Conservation (phyloP, 2,888 invertebrate genomes). For the Meiosimyza platycephala region DNA sequence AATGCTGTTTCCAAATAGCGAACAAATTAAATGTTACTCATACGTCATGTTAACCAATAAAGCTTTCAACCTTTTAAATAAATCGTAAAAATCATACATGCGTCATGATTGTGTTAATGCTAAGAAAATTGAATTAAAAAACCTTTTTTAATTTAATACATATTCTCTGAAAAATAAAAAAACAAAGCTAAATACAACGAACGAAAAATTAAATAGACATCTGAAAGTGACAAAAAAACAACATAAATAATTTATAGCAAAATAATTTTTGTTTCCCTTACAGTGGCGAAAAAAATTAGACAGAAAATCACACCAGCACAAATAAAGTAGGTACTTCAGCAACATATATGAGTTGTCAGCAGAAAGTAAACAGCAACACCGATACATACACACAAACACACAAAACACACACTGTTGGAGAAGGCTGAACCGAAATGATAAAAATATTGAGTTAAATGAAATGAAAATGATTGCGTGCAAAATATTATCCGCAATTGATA, state of each 20-base stretch:
- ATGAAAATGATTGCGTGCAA: constrained; percentile 38
- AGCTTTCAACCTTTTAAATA: too few species aligned
- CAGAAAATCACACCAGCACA: neutral
- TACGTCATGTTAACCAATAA: too few species aligned
- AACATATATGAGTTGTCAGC: constrained; percentile 7
- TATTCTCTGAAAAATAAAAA: too few species aligned
- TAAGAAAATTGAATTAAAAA: too few species aligned
- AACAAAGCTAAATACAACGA: too few species aligned
- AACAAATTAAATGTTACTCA: too few species aligned
- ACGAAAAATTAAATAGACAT: too few species aligned
- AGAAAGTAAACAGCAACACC: neutral
- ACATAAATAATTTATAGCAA: constrained; percentile 3
- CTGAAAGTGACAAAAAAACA: too few species aligned
- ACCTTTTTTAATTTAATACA: too few species aligned
- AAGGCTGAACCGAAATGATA: constrained; percentile 1
- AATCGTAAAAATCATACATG: too few species aligned
- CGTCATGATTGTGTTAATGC: too few species aligned
- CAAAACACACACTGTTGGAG: neutral
- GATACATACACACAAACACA: constrained; percentile 14
- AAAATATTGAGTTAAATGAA: constrained; percentile 34
- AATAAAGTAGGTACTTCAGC: neutral
- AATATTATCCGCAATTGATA: constrained; percentile 31
- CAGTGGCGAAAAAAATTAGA: neutral
- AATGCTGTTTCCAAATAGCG: too few species aligned
- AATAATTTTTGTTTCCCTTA: neutral